Conservation (phyloP, 2,888 invertebrate species). For the Cataglyphis cursor region DNA sequence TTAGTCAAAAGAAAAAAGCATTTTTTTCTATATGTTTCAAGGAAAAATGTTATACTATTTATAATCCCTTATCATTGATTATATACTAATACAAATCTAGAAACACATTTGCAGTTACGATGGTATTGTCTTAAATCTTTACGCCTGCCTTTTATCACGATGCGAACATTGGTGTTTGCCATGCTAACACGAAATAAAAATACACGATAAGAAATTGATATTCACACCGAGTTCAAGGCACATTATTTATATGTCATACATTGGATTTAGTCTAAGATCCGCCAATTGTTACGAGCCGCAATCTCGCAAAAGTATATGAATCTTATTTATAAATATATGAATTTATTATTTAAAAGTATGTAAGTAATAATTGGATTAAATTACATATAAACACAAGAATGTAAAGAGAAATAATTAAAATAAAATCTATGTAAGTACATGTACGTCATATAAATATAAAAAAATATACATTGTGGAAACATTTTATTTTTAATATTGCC, state of each 20-base stretch:
- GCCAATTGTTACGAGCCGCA: not conserved
- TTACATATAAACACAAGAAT: not conserved
- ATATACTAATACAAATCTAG: constrained; percentile 19
- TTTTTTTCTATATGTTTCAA: not conserved
- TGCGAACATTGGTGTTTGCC: not conserved
- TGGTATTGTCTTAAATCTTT: constrained; percentile 30
- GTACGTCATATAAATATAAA: not conserved
- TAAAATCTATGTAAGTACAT: not conserved
- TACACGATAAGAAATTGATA: constrained; percentile 64
- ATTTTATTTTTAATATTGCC: not conserved
- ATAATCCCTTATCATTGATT: constrained; percentile 29
- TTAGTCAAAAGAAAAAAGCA: not conserved
- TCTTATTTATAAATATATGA: too few relatives aligned
- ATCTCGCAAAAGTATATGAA: not conserved
- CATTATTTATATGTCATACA: constrained; percentile 48
- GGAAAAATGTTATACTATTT: not conserved
- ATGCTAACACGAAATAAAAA: constrained; percentile 63
- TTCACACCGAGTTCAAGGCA: constrained; percentile 36
- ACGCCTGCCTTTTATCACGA: constrained; percentile 31
- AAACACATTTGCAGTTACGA: not conserved
- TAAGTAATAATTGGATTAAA: not conserved
- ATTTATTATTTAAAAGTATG: too few relatives aligned
- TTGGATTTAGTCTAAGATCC: constrained; percentile 14
- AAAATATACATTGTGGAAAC: not conserved
- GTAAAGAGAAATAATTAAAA: not conserved